Evolutionary conservation across 2,113 vertebrate genomes (phyloP).

Genomic region (Peromyscus maniculatus): DNA sequence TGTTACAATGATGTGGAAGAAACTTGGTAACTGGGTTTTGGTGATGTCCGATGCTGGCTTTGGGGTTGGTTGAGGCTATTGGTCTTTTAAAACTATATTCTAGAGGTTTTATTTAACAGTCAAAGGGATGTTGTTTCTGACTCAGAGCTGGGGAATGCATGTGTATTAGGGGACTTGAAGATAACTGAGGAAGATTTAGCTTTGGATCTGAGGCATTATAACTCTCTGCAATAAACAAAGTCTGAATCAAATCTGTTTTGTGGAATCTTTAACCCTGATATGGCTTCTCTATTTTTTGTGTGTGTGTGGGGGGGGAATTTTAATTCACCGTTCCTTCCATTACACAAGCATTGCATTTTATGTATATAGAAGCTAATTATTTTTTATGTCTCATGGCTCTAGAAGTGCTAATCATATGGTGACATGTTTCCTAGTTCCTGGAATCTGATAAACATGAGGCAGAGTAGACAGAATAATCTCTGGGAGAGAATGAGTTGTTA

Average conservation of each 20-base stretch:
- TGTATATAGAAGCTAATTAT: background rate
- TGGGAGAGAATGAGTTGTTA: background rate
- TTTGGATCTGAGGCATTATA: background rate
- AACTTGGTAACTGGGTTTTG: too few species aligned
- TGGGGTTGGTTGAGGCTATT: too few species aligned
- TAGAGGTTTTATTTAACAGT: background rate
- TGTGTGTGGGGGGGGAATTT: background rate
- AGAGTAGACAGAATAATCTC: background rate
- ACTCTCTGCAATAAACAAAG: background rate
- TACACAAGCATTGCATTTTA: background rate
- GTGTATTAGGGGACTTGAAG: background rate
- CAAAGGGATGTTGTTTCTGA: background rate
- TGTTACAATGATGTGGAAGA: background rate
- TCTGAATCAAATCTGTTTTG: background rate
- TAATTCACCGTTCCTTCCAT: background rate
- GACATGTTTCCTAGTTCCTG: background rate
- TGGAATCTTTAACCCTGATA: background rate
- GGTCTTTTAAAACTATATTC: background rate
- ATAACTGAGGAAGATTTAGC: background rate
- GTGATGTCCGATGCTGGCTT: background rate
- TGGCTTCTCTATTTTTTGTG: background rate
- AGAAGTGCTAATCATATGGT: background rate
- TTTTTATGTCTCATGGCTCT: background rate
- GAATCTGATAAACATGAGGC: background rate
- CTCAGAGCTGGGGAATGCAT: background rate